phyloP scores from a whole-genome alignment of 1,140 invertebrate species.

The Lepidurus apus region DNA sequence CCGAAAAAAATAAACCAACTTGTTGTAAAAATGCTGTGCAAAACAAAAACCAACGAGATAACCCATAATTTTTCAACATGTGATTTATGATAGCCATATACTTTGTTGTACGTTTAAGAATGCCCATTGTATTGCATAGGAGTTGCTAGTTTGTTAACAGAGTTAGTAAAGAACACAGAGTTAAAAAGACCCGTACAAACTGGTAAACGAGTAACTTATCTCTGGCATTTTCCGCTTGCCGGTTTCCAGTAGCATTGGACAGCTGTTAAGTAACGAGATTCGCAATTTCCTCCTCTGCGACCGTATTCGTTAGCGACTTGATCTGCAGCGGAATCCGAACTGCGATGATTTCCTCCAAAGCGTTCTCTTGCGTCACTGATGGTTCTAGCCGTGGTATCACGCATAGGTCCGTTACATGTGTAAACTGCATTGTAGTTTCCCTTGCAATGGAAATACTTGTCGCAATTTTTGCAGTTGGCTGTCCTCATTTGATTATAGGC shows the following conservation, averaged over 20 bases:
- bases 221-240: background rate
- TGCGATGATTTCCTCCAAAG: background rate
- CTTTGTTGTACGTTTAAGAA: no score
- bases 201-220: background rate
- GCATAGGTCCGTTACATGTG: background rate
- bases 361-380: constrained; percentile 14
- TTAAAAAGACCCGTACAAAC: no score
- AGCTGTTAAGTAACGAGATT: background rate
- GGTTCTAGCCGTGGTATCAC: background rate
- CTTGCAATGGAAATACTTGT: constrained; percentile 28
- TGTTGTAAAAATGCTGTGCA: no score
- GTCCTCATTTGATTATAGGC: constrained; percentile 27
- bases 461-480: constrained; percentile 30
- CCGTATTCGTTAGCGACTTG: constrained; percentile 29
- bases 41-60: no score
- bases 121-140: no score
- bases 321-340: constrained; percentile 20
- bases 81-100: no score
- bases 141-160: no score
- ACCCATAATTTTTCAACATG: no score
- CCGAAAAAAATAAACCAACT: no score
- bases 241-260: constrained; percentile 1
- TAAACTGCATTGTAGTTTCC: constrained; percentile 28
- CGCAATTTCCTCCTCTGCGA: constrained; percentile 24
- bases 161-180: no score